phyloP scores from a whole-genome alignment of 2,113 vertebrate species.

The Piprites chloris region DNA sequence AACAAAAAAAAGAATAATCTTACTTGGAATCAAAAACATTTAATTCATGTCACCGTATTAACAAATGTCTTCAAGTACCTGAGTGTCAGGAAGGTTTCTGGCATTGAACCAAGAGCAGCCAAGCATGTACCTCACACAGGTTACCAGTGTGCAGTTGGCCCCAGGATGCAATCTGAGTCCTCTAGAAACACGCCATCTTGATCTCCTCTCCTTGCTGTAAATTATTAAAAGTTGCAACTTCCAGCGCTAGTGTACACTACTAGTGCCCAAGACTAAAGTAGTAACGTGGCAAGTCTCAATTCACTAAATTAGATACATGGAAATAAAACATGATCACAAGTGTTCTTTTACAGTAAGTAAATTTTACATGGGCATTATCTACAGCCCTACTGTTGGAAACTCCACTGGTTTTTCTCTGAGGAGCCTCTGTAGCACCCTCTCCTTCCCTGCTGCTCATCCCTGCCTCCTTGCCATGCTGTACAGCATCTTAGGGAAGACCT shows the following conservation, averaged over 20 bases:
- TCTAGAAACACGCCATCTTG: neutral
- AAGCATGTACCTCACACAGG: neutral
- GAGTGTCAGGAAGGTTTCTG: neutral
- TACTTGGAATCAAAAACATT: neutral
- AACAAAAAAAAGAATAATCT: neutral
- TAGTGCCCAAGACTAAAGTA: neutral
- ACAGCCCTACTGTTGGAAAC: neutral
- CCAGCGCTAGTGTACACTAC: neutral
- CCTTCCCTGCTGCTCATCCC: neutral
- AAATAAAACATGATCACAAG: constrained; percentile 57
- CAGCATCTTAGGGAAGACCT: neutral
- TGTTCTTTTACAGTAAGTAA: constrained; percentile 54
- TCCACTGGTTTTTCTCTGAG: neutral
- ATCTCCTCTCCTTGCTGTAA: constrained; percentile 24
- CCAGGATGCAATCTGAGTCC: neutral
- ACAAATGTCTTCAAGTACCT: neutral
- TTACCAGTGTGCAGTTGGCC: neutral
- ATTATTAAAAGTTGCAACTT: constrained; percentile 46
- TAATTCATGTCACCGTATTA: neutral
- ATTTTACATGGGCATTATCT: constrained; percentile 50
- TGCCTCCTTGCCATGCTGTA: neutral
- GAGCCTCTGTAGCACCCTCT: neutral
- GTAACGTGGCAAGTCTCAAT: neutral
- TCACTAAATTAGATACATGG: neutral
- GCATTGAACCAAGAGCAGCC: neutral